Evolutionary conservation across 2,888 invertebrate genomes (phyloP).

Genomic region (Metalampra italica): DNA sequence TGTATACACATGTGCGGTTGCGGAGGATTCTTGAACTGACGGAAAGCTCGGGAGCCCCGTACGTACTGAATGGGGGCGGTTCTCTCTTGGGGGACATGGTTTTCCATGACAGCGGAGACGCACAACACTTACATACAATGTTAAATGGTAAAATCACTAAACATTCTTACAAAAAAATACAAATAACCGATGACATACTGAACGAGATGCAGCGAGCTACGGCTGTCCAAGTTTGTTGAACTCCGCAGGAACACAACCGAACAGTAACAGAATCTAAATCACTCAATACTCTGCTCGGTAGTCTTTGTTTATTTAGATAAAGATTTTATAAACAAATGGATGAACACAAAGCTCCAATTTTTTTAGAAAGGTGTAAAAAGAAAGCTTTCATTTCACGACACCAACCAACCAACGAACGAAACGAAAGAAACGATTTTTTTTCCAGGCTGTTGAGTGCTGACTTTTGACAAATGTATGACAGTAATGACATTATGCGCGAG

Average conservation of each 20-base stretch:
- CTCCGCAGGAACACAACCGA: conserved; percentile 38
- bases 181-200: conserved; percentile 54
- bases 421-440: conserved; percentile 26
- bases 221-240: conserved; percentile 67
- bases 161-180: conserved; percentile 44
- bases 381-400: conserved; percentile 20
- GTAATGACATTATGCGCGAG: too few species aligned
- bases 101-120: conserved; percentile 58
- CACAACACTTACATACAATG: conserved; percentile 21
- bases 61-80: conserved; percentile 76
- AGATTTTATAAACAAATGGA: conserved; percentile 25
- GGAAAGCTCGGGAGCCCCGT: conserved; percentile 79
- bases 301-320: conserved; percentile 23
- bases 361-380: conserved; percentile 35
- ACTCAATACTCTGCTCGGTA: conserved; percentile 30
- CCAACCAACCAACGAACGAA: conserved; percentile 30
- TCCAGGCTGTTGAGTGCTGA: conserved; percentile 11
- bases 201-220: conserved; percentile 24
- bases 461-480: too few species aligned
- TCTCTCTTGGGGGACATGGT: conserved; percentile 57
- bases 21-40: conserved; percentile 85
- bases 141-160: conserved; percentile 38
- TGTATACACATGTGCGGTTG: conserved; percentile 87
- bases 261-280: conserved; percentile 29
- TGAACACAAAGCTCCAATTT: conserved; percentile 30